phyloP scores from a whole-genome alignment of 2,888 invertebrate species.

The Autographa pulchrina region DNA sequence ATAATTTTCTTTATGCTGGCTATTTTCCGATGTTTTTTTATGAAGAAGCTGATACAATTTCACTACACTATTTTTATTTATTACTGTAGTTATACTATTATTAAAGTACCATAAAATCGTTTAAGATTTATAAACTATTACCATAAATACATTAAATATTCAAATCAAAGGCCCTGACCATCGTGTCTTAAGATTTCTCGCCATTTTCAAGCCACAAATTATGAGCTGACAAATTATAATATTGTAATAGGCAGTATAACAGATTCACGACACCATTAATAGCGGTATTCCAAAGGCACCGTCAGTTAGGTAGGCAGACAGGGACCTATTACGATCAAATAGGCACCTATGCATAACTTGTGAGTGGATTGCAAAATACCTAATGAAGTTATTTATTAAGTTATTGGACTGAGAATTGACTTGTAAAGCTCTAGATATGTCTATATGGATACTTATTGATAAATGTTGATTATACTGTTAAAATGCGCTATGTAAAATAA shows the following conservation, averaged over 20 bases:
- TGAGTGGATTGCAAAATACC: background rate
- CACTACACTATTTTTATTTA: no score
- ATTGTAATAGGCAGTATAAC: background rate
- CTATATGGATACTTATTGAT: no score
- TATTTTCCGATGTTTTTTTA: no score
- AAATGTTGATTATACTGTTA: no score
- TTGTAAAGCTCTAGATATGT: no score
- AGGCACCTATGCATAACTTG: background rate
- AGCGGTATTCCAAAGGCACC: background rate
- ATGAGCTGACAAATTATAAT: background rate
- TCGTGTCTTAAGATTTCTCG: background rate
- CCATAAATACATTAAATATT: background rate
- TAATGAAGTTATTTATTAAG: no score
- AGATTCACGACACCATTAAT: constrained; percentile 1
- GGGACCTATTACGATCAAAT: background rate
- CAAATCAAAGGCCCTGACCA: background rate
- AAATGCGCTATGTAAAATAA: no score
- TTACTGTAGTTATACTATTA: no score
- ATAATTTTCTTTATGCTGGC: no score
- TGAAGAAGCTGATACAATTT: no score
- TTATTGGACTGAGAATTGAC: no score
- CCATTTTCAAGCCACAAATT: background rate
- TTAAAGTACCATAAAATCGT: no score
- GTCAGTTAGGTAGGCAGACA: background rate
- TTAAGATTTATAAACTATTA: background rate